Conservation (phyloP, 1,140 invertebrate species). For the Triops cancriformis region DNA sequence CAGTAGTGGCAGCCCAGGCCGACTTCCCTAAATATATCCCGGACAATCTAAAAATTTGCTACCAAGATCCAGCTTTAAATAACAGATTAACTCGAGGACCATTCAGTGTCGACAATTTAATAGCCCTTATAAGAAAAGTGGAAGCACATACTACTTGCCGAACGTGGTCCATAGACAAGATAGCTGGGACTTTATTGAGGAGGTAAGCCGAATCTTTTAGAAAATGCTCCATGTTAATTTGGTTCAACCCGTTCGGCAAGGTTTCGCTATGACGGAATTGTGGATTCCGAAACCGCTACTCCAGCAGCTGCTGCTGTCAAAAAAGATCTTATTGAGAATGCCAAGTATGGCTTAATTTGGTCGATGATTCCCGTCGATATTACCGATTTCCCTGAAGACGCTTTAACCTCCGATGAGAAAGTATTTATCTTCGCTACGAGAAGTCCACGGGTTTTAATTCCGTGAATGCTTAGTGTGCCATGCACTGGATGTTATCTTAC, state of each 20-base stretch:
- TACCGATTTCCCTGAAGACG: slow-evolving; percentile 45
- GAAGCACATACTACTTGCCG: slow-evolving; percentile 44
- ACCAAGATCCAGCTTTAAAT: slow-evolving; percentile 49
- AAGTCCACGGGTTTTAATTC: background rate
- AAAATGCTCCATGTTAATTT: background rate
- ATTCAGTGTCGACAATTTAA: slow-evolving; percentile 55
- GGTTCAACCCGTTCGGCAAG: slow-evolving; percentile 16
- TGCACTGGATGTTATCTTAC: slow-evolving; percentile 65
- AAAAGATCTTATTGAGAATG: slow-evolving; percentile 28
- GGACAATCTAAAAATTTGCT: slow-evolving; percentile 44
- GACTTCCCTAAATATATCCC: slow-evolving; percentile 28
- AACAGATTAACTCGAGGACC: slow-evolving; percentile 57
- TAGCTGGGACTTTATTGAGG: slow-evolving; percentile 30
- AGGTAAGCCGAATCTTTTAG: slow-evolving; percentile 21
- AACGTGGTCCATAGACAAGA: slow-evolving; percentile 30
- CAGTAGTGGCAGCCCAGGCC: background rate
- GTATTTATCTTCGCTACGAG: slow-evolving; percentile 36
- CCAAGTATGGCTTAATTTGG: slow-evolving; percentile 36
- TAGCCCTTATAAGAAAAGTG: slow-evolving; percentile 62
- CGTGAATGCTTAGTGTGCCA: slow-evolving; percentile 45
- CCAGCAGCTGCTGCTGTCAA: slow-evolving; percentile 28
- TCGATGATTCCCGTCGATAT: slow-evolving; percentile 52
- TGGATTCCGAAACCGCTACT: slow-evolving; percentile 12
- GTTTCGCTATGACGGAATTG: slow-evolving; percentile 33
- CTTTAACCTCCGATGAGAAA: slow-evolving; percentile 50